Evolutionary conservation across 2,888 invertebrate species (phyloP).

Genomic region (Aphodius granarius): DNA sequence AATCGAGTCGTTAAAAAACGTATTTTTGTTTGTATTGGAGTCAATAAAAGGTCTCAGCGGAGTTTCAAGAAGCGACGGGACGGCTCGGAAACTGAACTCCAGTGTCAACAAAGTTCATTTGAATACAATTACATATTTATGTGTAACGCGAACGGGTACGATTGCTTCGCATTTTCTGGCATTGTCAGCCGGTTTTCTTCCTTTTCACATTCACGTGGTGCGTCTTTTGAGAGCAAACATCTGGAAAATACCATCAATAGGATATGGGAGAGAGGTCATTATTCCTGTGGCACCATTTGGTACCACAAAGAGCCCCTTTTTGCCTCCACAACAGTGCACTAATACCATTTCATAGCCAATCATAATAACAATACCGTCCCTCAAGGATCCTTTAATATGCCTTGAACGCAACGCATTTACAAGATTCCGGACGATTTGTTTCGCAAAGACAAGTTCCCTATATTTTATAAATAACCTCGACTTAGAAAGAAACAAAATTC

Average conservation of each 20-base stretch:
- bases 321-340: not conserved
- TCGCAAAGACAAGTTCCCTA: too few species aligned
- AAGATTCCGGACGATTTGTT: not conserved
- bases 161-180: not conserved
- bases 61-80: too few species aligned
- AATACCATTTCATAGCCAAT: not conserved
- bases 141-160: not conserved
- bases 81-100: not conserved
- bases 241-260: not conserved
- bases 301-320: not conserved
- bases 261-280: not conserved
- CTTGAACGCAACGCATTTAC: not conserved
- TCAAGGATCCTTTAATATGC: not conserved
- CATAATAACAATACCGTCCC: not conserved
- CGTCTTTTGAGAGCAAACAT: not conserved
- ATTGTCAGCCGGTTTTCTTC: not conserved
- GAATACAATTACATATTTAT: not conserved
- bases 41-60: too few species aligned
- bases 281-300: not conserved
- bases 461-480: not conserved
- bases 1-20: not conserved
- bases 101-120: not conserved
- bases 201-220: not conserved
- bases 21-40: not conserved
- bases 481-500: not conserved